Evolutionary conservation across 1,140 invertebrate species (phyloP), one percentile per base, ranked within the genome.

Genomic region (Vollenhovia emeryi): DNA sequence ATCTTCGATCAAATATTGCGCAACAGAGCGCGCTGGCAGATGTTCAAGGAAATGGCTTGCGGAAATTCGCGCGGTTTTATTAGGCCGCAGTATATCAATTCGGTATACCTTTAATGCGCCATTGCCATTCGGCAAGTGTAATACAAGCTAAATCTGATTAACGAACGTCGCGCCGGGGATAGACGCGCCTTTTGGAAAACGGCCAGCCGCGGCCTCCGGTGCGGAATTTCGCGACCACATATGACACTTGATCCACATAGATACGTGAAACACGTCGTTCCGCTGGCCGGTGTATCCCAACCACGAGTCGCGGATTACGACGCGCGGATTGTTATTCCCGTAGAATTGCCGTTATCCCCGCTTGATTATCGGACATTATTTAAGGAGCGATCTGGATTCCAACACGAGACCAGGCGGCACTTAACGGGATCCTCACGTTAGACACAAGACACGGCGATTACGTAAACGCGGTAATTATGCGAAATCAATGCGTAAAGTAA

Each of bases 401-500:
- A 82, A 57, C 73, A 71, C 15, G 66, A 59, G 50, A 24, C 13
- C n/a, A 24, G 18, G 18, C 15, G 48, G 40, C 59, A 11, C 40
- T 71, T 73, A 71, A 82, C 50, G 50, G 78, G 52, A 82, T 33
- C 18, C 13, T 33, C 33, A 43, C 3, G 33, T 45, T n/a, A 24
- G 48, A 66, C 36, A 55, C 24, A 43, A 71, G 78, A 71, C 24
- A 52, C 60, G 78, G 57, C 15, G 33, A 69, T 80, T 80, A 71
- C 45, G 27, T 57, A 52, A 82, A 43, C 62, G 62, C 24, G 64
- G 27, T 50, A 73, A 73, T 80, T 80, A 80, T 69, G 18, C 64
- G 30, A 18, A 80, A 80, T 82, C 36, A 71, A 59, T 82, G 50
- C 78, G 66, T 82, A 66, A 57, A 82, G 55, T 73, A 82, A 82